These are phyloP conservation scores for Clusia tigrina DNA, from an alignment of 2,888 invertebrate species.

Conservation along the genomic window DNA sequence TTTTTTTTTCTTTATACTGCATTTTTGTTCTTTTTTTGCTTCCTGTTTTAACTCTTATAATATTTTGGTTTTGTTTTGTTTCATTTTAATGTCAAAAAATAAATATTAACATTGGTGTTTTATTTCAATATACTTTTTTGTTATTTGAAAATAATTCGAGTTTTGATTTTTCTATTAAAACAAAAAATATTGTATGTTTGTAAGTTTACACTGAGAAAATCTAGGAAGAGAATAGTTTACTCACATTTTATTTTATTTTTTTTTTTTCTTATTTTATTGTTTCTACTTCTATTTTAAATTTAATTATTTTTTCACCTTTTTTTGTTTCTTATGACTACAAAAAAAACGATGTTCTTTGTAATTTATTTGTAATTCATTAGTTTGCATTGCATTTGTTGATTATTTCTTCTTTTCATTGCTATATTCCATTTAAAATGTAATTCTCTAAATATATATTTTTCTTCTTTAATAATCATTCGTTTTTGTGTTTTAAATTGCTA, in stretches of 20 bases:
- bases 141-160: too few species aligned
- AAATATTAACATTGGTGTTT: not conserved
- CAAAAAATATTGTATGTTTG: not conserved
- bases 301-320: slow-evolving; percentile 20
- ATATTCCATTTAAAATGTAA: slow-evolving; percentile 11
- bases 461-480: slow-evolving; percentile 7
- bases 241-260: slow-evolving; percentile 22
- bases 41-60: not conserved
- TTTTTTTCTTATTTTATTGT: slow-evolving; percentile 23
- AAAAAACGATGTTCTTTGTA: not conserved
- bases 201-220: slow-evolving; percentile 60
- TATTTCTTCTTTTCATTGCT: not conserved
- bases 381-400: not conserved
- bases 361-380: not conserved
- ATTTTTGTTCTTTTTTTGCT: not conserved
- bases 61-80: not conserved
- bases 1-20: slow-evolving; percentile 21
- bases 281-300: too few species aligned
- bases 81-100: too few species aligned
- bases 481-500: slow-evolving; percentile 1
- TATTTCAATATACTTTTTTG: not conserved
- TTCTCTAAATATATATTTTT: slow-evolving; percentile 27
- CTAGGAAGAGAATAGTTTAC: slow-evolving; percentile 58
- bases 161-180: not conserved
- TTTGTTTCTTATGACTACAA: not conserved